These are phyloP conservation scores for Zoanthus sansibaricus DNA, from an alignment of 92 coral and sea anemone species.

Conservation along the genomic window DNA sequence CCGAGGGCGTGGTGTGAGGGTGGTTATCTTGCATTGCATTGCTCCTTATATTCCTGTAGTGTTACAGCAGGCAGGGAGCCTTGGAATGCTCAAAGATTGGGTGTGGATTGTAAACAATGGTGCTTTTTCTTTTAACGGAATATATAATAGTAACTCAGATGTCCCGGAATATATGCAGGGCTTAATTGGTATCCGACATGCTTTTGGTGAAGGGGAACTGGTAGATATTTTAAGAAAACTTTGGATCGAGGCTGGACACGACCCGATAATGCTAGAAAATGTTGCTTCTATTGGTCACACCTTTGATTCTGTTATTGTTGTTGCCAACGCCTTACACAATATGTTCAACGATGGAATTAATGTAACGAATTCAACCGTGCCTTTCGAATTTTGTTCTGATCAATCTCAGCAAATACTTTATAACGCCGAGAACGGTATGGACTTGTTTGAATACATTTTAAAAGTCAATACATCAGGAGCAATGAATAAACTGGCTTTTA, in stretches of 20 bases:
- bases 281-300: conserved; percentile 79
- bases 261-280: conserved; percentile 53
- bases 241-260: conserved; percentile 68
- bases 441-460: conserved; percentile 59
- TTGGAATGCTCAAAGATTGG: conserved; percentile 81
- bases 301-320: conserved; percentile 81
- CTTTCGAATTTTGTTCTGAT: conserved; percentile 57
- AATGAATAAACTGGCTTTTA: conserved; percentile 63
- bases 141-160: conserved; percentile 55
- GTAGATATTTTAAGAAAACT: conserved; percentile 57
- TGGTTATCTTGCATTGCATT: conserved; percentile 76
- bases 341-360: conserved; percentile 69
- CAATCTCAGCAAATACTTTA: conserved; percentile 25
- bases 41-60: conserved; percentile 67
- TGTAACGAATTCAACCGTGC: conserved; percentile 46
- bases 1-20: conserved; percentile 77
- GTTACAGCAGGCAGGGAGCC: conserved; percentile 79
- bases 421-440: conserved; percentile 63
- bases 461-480: conserved; percentile 77
- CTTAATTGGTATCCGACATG: conserved; percentile 78
- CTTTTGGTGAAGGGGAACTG: conserved; percentile 68
- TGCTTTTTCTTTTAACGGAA: conserved; percentile 71
- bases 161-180: conserved; percentile 81
- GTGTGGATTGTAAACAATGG: conserved; percentile 89
- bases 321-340: conserved; percentile 76